Evolutionary conservation across 2,888 invertebrate genomes (phyloP), one percentile per base, ranked within the genome.

Genomic region (Megalurothrips usitatus): DNA sequence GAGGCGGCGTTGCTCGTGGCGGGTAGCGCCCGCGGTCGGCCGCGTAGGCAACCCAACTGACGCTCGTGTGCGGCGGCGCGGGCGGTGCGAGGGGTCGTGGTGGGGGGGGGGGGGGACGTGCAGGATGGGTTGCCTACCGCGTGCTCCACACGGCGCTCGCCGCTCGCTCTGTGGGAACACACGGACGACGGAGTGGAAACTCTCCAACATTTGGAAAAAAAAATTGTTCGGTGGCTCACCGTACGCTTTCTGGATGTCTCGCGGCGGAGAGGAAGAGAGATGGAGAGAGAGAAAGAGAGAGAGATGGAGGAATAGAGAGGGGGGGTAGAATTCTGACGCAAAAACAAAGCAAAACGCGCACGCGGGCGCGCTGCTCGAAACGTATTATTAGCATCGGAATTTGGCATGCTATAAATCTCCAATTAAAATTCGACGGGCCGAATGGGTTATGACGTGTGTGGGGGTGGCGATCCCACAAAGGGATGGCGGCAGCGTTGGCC

Each of bases 401-500:
- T 43, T 26, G 68, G 26, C 68, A 75, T 75, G 68, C 68, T 26
- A 75, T 75, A 75, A 23, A 75, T 75, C 68, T 75, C 68, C 68
- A 75, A 75, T 75, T 75, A 75, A 75, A 75, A 75, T 75, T 23
- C 26, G 58, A 43, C 19, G 58, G 19, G 58, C 58, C 14, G 58
- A 58, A 58, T 19, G 68, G 68, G 26, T 0, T n/a, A 58, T n/a
- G 19, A 2, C 58, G n/a, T 6, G 68, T 9, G 34, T 10, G 68
- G 68, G 68, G 9, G 68, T 1, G 68, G 68, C 0, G 23, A 75
- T 23, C 10, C 26, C 34, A 43, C 34, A 43, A 43, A 43, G 34
- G 34, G 6, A 43, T 6, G 6, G 34, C 34, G 6, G 34, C 34
- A 43, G 34, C 6, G 34, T n/a, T n/a, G n/a, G n/a, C n/a, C n/a